Percentiles rank a stretch among this genome's conserved stretches.
Conservation (phyloP, 2,113 vertebrate species). For the Ciconia boyciana region DNA sequence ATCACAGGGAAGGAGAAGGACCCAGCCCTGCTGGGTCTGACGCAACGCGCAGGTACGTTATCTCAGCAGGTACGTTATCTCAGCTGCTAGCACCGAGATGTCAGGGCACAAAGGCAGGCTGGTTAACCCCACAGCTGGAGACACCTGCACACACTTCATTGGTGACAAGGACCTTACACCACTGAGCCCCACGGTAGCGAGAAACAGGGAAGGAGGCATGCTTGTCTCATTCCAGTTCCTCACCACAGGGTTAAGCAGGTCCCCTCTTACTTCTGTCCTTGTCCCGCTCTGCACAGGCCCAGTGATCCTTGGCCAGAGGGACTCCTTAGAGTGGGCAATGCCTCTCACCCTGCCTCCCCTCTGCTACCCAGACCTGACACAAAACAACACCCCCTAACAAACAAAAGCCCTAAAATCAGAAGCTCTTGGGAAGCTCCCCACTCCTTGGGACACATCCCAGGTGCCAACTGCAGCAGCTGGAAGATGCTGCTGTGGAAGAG, state of each 20-base stretch:
- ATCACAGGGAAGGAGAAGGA: not conserved
- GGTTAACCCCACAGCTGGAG: not conserved
- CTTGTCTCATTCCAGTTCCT: not conserved
- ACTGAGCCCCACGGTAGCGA: accelerated
- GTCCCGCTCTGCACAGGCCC: not conserved
- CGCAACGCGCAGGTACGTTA: too few relatives aligned
- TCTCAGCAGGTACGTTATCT: too few relatives aligned
- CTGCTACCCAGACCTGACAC: not conserved
- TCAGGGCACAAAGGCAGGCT: not conserved
- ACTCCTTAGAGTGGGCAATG: not conserved
- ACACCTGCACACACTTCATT: not conserved
- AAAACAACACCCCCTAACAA: not conserved
- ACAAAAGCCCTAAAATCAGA: not conserved
- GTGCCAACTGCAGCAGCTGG: not conserved
- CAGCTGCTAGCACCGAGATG: too few relatives aligned
- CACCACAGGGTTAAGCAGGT: not conserved
- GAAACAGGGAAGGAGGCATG: not conserved
- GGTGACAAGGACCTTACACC: not conserved
- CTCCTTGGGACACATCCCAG: not conserved
- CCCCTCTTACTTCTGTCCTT: not conserved
- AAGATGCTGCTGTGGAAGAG: not conserved
- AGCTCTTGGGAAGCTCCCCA: not conserved
- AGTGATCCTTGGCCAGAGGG: not conserved
- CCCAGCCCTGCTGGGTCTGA: not conserved
- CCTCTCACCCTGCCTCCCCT: not conserved